phyloP scores from a whole-genome alignment of 2,113 vertebrate genomes.

The Microtus montanus region DNA sequence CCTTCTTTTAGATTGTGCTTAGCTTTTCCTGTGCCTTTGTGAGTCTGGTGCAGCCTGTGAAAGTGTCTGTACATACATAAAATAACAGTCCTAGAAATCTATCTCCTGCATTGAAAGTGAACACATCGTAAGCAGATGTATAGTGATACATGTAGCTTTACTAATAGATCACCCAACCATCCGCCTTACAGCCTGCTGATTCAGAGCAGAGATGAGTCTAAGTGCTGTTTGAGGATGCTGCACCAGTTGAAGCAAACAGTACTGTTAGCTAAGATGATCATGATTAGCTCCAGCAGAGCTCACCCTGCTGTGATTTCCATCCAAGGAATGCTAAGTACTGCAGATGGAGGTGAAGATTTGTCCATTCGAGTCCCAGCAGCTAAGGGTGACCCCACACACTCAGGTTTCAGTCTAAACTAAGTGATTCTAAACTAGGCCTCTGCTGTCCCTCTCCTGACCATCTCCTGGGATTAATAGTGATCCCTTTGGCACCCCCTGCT shows the following conservation, averaged over 20 bases:
- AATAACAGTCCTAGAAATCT: slow-evolving; percentile 12
- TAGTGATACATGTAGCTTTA: background rate
- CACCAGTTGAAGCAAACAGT: background rate
- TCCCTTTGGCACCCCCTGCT: slow-evolving; percentile 80
- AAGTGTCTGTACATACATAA: slow-evolving; percentile 33
- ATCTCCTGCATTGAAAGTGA: background rate
- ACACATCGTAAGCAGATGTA: background rate
- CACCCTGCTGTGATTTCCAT: background rate
- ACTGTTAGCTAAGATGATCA: background rate
- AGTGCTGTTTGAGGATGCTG: background rate
- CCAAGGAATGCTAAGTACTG: slow-evolving; percentile 22
- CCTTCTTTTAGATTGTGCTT: slow-evolving; percentile 27
- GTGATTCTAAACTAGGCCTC: background rate
- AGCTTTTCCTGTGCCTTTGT: slow-evolving; percentile 28
- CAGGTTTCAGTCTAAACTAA: background rate
- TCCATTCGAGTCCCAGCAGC: background rate
- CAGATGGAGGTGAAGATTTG: slow-evolving; percentile 21
- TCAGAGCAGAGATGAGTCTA: background rate
- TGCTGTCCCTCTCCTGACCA: background rate
- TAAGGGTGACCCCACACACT: background rate
- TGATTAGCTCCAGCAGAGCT: background rate
- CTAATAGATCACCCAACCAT: background rate
- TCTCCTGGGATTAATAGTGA: slow-evolving; percentile 67
- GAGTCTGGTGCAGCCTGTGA: slow-evolving; percentile 13
- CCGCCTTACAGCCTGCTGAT: background rate